These are phyloP conservation scores for Streblospio benedicti DNA, from an alignment of 1,140 invertebrate genomes.

Conservation along the genomic window DNA sequence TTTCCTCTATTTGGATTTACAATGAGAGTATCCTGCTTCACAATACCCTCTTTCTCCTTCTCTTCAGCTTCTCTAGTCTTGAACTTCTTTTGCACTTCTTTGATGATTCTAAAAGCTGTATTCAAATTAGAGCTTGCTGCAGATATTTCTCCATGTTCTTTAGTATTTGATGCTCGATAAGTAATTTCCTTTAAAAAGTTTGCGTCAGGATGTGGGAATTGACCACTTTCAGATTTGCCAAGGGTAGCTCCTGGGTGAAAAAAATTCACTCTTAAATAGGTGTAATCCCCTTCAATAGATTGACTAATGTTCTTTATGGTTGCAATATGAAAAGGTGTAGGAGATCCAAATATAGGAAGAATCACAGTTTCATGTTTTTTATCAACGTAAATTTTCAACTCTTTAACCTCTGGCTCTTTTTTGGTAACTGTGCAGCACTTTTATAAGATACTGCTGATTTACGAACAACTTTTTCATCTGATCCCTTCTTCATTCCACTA, in stretches of 20 bases:
- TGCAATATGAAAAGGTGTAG: conserved; percentile 96
- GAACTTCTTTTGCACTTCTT: conserved; percentile 98
- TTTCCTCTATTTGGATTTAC: conserved; percentile 87
- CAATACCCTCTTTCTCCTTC: conserved; percentile 89
- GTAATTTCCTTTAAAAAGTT: conserved; percentile 98
- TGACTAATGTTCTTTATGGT: conserved; percentile 98
- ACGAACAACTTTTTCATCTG: conserved; percentile 71
- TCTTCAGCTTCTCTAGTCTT: conserved; percentile 97
- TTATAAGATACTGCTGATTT: conserved; percentile 91
- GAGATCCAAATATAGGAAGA: conserved; percentile 86
- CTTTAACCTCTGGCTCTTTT: conserved; percentile 84
- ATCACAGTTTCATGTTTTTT: conserved; percentile 96
- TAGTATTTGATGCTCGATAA: conserved; percentile 94
- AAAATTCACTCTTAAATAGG: conserved; percentile 96
- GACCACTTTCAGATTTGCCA: conserved; percentile 79
- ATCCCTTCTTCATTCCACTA: conserved; percentile 67
- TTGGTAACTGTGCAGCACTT: conserved; percentile 79
- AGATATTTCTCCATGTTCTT: conserved; percentile 92
- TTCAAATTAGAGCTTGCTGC: conserved; percentile 92
- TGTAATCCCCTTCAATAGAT: conserved; percentile 97
- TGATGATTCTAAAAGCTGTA: conserved; percentile 92
- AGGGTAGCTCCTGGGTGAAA: conserved; percentile 82
- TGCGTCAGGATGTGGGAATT: conserved; percentile 86
- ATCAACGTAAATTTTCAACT: conserved; percentile 92
- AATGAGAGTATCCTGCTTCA: conserved; percentile 97